Evolutionary conservation across 2,888 invertebrate genomes (phyloP), one percentile per base, ranked within the genome.

Genomic region (Seira musarum): DNA sequence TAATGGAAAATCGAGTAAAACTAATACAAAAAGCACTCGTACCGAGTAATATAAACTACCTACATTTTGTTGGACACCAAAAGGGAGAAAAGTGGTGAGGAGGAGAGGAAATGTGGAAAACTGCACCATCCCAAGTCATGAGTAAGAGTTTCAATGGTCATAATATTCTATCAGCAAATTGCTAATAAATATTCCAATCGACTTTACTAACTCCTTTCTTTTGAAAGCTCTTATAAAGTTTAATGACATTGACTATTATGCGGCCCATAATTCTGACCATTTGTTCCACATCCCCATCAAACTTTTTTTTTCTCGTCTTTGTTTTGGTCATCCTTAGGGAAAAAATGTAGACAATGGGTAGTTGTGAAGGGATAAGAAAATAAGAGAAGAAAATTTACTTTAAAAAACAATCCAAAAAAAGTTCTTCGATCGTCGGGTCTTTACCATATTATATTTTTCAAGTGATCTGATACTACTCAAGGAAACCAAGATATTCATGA

Each of bases 181-280:
- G 80, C 80, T 80, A 80, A 80, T 80, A 80, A 80, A 80, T 80
- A 80, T 80, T 80, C 80, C 80, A 80, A 80, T 80, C 80, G 75
- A 67, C 70, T 75, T 80, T 70, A 69, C 80, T 69, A 70, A 70
- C 65, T 75, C 60, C 69, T 80, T 40, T 74, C 69, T 53, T 68
- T 70, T 61, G 60, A 64, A 61, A 65, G 61, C 60, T 65, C 63
- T 49, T 75, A 70, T 80, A 71, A 76, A 80, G 53, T 80, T 80
- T 75, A 80, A 80, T 80, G 80, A 80, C 80, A 80, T 65, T 80
- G 80, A 80, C 71, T 75, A 80, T 80, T 80, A 75, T 80, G 80
- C 75, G 66, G 74, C 53, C 75, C 80, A 80, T 80, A 80, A 80
- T 75, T 80, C 71, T 67, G 60, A 30, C 65, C 66, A 74, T 57